Percentiles rank a stretch among this genome's conserved stretches.
phyloP scores from a whole-genome alignment of 2,888 invertebrate species.

The Boloria selene region DNA sequence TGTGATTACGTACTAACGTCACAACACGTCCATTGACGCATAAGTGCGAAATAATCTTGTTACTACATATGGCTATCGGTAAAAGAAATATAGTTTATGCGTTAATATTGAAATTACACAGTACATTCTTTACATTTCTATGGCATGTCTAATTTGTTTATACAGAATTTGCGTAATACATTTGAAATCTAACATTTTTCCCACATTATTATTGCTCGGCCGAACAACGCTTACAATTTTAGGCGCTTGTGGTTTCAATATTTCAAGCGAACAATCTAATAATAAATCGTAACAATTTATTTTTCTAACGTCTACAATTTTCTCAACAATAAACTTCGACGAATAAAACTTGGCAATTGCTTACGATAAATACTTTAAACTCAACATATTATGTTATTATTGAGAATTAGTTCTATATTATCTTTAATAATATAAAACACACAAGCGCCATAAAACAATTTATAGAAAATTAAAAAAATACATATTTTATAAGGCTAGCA shows the following conservation, averaged over 20 bases:
- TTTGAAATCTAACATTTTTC: not conserved
- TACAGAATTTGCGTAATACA: conserved; percentile 5
- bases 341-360: not conserved
- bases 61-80: conserved; percentile 1
- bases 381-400: not conserved
- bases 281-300: conserved; percentile 1
- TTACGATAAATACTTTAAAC: not conserved
- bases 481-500: conserved; percentile 74
- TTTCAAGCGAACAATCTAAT: not conserved
- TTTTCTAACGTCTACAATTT: not conserved
- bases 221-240: conserved; percentile 23
- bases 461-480: conserved; percentile 54
- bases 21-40: conserved; percentile 16
- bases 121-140: too few relatives aligned
- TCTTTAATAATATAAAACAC: conserved; percentile 34
- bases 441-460: conserved; percentile 69
- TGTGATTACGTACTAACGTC: conserved; percentile 13
- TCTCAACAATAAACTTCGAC: not conserved
- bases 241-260: conserved; percentile 28
- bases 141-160: not conserved
- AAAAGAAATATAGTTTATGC: conserved; percentile 2
- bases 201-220: conserved; percentile 6
- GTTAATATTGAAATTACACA: too few relatives aligned
- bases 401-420: not conserved
- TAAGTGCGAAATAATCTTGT: conserved; percentile 2